Conservation (phyloP, 2,797 vertebrate genomes). For the Danio aesculapii region DNA sequence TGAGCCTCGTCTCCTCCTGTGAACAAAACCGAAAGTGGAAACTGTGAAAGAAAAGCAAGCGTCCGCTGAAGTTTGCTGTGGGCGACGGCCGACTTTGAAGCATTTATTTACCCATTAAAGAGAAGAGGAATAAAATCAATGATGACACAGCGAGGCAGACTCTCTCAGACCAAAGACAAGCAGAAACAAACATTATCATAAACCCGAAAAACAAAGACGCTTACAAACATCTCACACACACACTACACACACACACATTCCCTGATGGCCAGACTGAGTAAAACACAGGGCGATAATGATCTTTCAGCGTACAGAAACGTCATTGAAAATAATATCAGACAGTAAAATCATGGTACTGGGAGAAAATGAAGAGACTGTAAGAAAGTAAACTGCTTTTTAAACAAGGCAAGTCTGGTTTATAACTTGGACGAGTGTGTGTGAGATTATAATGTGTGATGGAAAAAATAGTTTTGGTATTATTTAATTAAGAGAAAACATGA, state of each 20-base stretch:
- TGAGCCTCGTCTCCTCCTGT: constrained; percentile 78
- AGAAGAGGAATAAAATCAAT: constrained; percentile 80
- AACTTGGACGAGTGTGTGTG: too few relatives aligned
- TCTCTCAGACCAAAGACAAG: constrained; percentile 18
- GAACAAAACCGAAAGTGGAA: constrained; percentile 80
- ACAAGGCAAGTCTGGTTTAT: too few relatives aligned
- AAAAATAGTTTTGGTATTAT: too few relatives aligned
- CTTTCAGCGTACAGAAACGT: too few relatives aligned
- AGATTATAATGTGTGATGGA: too few relatives aligned
- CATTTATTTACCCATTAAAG: constrained; percentile 75
- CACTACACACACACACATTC: too few relatives aligned
- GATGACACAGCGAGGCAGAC: constrained; percentile 71
- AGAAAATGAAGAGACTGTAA: too few relatives aligned
- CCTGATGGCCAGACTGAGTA: not conserved
- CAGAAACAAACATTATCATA: constrained; percentile 30
- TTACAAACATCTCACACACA: not conserved
- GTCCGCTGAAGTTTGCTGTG: constrained; percentile 83
- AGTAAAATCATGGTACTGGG: too few relatives aligned
- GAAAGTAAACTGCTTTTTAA: too few relatives aligned
- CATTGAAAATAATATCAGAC: too few relatives aligned
- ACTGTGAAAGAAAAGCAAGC: constrained; percentile 85
- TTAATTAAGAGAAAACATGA: too few relatives aligned
- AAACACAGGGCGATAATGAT: not conserved
- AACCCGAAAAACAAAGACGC: constrained; percentile 45
- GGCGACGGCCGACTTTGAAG: constrained; percentile 86